Base-by-base conservation (phyloP, 2,888 invertebrate genomes). In the Trissolcus japonicus region DNA sequence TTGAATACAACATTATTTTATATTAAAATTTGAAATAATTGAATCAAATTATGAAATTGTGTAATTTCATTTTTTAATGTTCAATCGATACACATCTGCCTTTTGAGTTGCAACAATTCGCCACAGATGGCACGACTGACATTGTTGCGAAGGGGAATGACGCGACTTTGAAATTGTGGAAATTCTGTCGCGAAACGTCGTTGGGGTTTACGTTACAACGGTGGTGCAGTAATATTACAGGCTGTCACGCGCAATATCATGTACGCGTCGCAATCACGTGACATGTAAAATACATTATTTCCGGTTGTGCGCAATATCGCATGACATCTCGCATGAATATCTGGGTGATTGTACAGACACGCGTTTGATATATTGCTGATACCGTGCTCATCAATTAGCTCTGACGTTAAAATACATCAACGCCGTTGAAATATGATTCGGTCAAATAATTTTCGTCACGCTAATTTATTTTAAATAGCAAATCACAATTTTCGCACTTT, bases 251-350 rank as follows among this genome's bases (percentile, higher is more conserved):
- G 69, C 75, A 69, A 75, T 69, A 51, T 65, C 68, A 43, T 54
- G 60, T 60, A 65, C 53, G 68, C 51, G 62, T 75, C 41, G 60
- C 68, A 75, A 60, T 75, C 68, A 75, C 75, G 63, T 75, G 75
- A 75, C 75, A 75, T 68, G 68, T 75, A 65, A 68, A 75, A 75
- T 75, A 60, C 63, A 75, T 75, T 68, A 75, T 75, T 75, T 75
- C 75, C 75, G 75, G 53, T 63, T 68, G 59, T 1, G 65, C 46
- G 60, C 63, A 68, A 68, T 65, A 68, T 68, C 57, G 67, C 63
- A 62, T 59, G 74, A 75, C 74, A 68, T 68, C 59, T 75, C 74
- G 53, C 57, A 59, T 75, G 68, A 67, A 73, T 66, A 73, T 73
- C 66, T 66, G 17, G 65, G 21, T 16, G 48, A 60, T 61, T 67